These are phyloP conservation scores for Hirtodrosophila cameraria DNA, from an alignment of 2,888 invertebrate genomes.

Conservation along the genomic window DNA sequence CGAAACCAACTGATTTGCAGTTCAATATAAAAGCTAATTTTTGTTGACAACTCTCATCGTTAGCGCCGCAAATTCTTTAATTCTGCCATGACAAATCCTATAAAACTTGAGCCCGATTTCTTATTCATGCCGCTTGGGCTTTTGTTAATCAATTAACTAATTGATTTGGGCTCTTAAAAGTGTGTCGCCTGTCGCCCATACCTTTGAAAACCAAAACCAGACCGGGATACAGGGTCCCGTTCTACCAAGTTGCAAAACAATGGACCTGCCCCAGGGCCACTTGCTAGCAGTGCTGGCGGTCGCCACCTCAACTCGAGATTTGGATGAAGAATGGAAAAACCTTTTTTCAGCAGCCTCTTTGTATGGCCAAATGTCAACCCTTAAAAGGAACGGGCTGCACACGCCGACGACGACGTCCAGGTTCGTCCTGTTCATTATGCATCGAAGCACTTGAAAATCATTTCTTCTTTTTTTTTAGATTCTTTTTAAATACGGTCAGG, in stretches of 20 bases:
- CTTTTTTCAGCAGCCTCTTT: slow-evolving; percentile 44
- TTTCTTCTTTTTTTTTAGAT: slow-evolving; percentile 54
- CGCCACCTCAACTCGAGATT: slow-evolving; percentile 65
- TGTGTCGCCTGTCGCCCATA: slow-evolving; percentile 56
- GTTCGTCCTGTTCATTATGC: slow-evolving; percentile 71
- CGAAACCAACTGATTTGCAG: too few relatives aligned
- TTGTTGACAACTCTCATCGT: too few relatives aligned
- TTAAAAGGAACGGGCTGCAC: slow-evolving; percentile 55
- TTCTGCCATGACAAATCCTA: slow-evolving; percentile 4
- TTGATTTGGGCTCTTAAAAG: slow-evolving; percentile 76
- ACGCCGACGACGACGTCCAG: slow-evolving; percentile 60
- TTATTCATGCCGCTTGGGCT: slow-evolving; percentile 20
- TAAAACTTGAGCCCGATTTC: background rate
- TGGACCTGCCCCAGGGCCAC: slow-evolving; percentile 49
- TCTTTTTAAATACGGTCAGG: slow-evolving; percentile 35
- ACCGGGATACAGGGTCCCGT: background rate
- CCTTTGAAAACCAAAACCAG: background rate
- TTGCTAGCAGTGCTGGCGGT: slow-evolving; percentile 57
- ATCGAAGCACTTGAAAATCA: slow-evolving; percentile 67
- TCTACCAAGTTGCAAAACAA: slow-evolving; percentile 35
- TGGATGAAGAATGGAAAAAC: slow-evolving; percentile 45
- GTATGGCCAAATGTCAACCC: slow-evolving; percentile 68
- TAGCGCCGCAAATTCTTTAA: background rate
- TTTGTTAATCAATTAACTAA: slow-evolving; percentile 81
- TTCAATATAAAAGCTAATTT: too few relatives aligned